These are phyloP conservation scores for Heliconius ethilla DNA, from an alignment of 2,888 invertebrate species.

Conservation along the genomic window DNA sequence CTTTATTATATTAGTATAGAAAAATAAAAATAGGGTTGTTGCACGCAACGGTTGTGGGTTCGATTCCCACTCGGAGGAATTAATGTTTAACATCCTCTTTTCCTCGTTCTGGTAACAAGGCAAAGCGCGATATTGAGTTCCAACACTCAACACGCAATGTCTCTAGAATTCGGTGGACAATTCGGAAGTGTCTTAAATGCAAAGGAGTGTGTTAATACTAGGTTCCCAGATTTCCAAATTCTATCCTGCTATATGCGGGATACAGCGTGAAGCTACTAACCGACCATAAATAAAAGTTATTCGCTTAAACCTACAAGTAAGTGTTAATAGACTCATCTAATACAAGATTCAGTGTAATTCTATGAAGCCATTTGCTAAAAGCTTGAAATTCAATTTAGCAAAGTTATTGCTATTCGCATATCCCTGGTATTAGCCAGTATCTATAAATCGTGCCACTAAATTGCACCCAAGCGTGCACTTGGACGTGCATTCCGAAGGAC, in stretches of 20 bases:
- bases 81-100: background rate
- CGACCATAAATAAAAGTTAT: background rate
- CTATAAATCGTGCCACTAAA: conserved; percentile 12
- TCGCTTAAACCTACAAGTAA: background rate
- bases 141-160: background rate
- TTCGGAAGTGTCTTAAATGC: background rate
- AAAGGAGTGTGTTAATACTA: background rate
- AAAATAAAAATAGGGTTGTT: too few relatives aligned
- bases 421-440: conserved; percentile 19
- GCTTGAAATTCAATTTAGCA: conserved; percentile 23
- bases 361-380: conserved; percentile 6
- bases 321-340: background rate
- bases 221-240: background rate
- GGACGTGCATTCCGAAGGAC: background rate
- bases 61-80: background rate
- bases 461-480: conserved; percentile 8
- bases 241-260: background rate
- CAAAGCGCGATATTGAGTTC: background rate
- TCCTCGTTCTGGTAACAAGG: background rate
- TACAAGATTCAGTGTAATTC: background rate
- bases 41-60: background rate
- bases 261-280: too few relatives aligned
- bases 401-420: conserved; percentile 16
- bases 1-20: too few relatives aligned
- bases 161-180: background rate